Base-by-base conservation (phyloP, 2,797 vertebrate genomes). In the Hylomyscus alleni region DNA sequence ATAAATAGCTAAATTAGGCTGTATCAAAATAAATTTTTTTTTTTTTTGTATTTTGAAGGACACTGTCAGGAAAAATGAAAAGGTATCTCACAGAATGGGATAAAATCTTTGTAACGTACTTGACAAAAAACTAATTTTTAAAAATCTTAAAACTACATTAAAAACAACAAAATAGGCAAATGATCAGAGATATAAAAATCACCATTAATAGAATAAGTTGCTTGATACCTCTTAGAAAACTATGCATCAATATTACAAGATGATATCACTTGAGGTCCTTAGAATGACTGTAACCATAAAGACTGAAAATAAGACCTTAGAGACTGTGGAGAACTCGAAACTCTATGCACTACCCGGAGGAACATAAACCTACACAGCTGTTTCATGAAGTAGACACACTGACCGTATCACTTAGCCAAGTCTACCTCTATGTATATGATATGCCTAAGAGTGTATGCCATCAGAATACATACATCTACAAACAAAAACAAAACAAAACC, bases 91-190 rank as follows among this genome's bases (percentile, higher is more conserved):
- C 56, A 92, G 47, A 93, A 73, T 72, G 9, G 29, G 29, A 62
- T 40, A 84, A 96, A 91, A 84, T 72, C 90, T 69, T 95, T 95
- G 73, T n/a, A 80, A 84, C 80, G 26, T 37, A 86, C 44, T 65
- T 90, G 40, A 87, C 78, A 75, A 67, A 24, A 7, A 34, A 60
- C 44, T 92, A 75, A 40, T 95, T 84, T 60, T 15, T 47, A 62
- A 47, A 88, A 89, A 47, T 60, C 44, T 47, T 90, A 85, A 58
- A 97, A 72, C 11, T 67, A 5, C 40, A 80, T 37, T 76, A 67
- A 87, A 77, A 84, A 73, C 73, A 86, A 37, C 31, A 81, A 67
- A 94, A 89, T 54, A 11, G 52, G 2, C 34, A 93, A 80, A 24
- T 80, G 15, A 75, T 91, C 19, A 76, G 85, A 95, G 13, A 6